A percentile compares a stretch with the other conserved stretches of the same genome.
Evolutionary conservation across 2,888 invertebrate genomes (phyloP).

Genomic region (Thalpophila matura): DNA sequence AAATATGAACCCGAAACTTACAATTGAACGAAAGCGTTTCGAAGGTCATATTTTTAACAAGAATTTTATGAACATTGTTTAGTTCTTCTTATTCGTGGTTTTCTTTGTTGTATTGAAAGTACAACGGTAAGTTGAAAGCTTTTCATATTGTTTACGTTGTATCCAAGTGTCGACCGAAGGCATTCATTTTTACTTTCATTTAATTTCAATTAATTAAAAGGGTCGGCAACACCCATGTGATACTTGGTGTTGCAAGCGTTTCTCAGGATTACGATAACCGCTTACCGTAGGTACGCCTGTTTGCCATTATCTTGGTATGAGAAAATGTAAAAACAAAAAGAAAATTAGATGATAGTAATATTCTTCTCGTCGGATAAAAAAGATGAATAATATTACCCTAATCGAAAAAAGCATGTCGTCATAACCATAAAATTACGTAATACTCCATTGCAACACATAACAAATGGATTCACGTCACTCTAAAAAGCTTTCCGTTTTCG

Average conservation of each 20-base stretch:
- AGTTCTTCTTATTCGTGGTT: background rate
- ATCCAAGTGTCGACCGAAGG: background rate
- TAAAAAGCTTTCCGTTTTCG: slow-evolving; percentile 67
- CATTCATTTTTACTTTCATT: background rate
- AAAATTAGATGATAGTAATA: too few relatives aligned
- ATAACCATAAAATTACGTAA: slow-evolving; percentile 1
- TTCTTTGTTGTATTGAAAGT: background rate
- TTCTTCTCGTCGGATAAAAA: too few relatives aligned
- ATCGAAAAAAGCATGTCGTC: background rate
- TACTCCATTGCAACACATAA: slow-evolving; percentile 53
- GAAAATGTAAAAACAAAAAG: too few relatives aligned
- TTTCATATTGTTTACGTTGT: background rate
- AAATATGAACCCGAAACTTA: slow-evolving; percentile 2
- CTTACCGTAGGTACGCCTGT: too few relatives aligned
- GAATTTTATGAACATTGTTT: background rate
- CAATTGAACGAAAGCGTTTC: slow-evolving; percentile 10
- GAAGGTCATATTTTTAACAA: slow-evolving; percentile 2
- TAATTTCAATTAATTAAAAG: background rate
- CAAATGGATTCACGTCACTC: slow-evolving; percentile 67
- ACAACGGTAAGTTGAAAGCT: background rate
- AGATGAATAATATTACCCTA: too few relatives aligned
- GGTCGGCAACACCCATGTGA: too few relatives aligned
- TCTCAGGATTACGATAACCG: too few relatives aligned
- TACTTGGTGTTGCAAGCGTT: too few relatives aligned
- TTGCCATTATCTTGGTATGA: too few relatives aligned